Conservation (phyloP, 2,797 vertebrate species). For the Pseudochirops corinnae region DNA sequence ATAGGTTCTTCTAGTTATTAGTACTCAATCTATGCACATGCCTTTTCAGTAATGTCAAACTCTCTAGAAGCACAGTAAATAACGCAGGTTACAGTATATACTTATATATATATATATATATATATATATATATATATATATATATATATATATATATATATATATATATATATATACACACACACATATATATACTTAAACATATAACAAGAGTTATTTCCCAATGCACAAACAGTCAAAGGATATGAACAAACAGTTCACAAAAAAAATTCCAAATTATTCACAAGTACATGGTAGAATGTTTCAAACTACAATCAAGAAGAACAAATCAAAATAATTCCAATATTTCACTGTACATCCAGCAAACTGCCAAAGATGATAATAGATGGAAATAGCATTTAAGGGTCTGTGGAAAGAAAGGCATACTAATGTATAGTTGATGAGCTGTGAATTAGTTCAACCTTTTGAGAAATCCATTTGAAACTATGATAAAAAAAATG, state of each 20-base stretch:
- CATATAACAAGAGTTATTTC: not conserved
- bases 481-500: too few relatives aligned
- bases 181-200: too few relatives aligned
- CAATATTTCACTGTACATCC: not conserved
- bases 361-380: too few relatives aligned
- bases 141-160: too few relatives aligned
- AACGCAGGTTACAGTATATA: not conserved
- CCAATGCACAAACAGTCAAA: not conserved
- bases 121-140: too few relatives aligned
- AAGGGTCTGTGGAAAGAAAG: too few relatives aligned
- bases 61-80: not conserved
- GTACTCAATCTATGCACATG: not conserved
- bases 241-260: not conserved
- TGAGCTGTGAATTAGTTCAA: too few relatives aligned
- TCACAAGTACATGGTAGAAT: not conserved
- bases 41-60: not conserved
- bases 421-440: too few relatives aligned
- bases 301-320: not conserved
- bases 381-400: too few relatives aligned
- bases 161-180: too few relatives aligned
- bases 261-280: not conserved
- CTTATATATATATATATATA: too few relatives aligned
- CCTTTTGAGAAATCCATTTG: too few relatives aligned
- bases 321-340: not conserved
- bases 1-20: not conserved